Conservation (phyloP, 2,888 invertebrate genomes). For the Terebella lapidaria region DNA sequence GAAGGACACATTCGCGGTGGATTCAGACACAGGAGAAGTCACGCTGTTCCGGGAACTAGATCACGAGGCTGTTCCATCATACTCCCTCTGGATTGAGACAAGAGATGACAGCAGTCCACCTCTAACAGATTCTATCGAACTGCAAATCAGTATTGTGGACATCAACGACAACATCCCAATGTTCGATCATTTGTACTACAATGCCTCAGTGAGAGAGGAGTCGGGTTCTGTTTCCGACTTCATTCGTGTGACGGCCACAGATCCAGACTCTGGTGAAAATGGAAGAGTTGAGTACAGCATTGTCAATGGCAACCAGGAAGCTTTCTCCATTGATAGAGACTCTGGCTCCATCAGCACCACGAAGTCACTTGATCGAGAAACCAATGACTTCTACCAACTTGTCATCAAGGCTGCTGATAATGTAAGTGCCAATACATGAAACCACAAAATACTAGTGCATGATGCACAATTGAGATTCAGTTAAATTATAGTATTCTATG, state of each 20-base stretch:
- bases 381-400: slow-evolving; percentile 81
- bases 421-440: slow-evolving; percentile 50
- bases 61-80: slow-evolving; percentile 77
- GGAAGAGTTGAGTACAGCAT: slow-evolving; percentile 18
- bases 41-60: slow-evolving; percentile 74
- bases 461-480: too few species aligned
- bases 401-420: slow-evolving; percentile 78
- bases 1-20: slow-evolving; percentile 81
- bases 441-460: too few species aligned
- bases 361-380: slow-evolving; percentile 73
- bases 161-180: slow-evolving; percentile 87
- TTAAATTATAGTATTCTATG: too few species aligned
- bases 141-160: slow-evolving; percentile 85
- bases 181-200: slow-evolving; percentile 71
- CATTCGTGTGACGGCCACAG: slow-evolving; percentile 18
- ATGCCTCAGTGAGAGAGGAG: slow-evolving; percentile 64
- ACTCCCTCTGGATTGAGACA: slow-evolving; percentile 89
- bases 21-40: slow-evolving; percentile 71
- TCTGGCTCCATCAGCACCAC: slow-evolving; percentile 15
- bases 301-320: slow-evolving; percentile 6
- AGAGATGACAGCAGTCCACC: slow-evolving; percentile 19
- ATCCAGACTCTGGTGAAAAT: slow-evolving; percentile 19
- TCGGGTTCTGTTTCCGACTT: slow-evolving; percentile 4
- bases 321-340: not conserved
- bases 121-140: slow-evolving; percentile 29